Evolutionary conservation across 2,113 vertebrate genomes (phyloP).

Genomic region (Cryptotis parvus): DNA sequence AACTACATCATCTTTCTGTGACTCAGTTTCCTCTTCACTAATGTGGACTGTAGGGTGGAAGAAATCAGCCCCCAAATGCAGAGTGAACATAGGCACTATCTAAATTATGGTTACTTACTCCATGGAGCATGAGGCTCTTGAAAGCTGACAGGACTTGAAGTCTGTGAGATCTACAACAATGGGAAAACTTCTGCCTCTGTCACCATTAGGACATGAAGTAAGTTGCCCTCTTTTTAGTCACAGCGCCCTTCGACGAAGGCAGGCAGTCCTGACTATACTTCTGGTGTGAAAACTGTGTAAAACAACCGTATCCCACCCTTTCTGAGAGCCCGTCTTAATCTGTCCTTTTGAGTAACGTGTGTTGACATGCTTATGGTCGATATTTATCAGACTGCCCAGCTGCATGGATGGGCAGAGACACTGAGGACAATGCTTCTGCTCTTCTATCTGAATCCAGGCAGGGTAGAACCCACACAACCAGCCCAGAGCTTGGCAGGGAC

Average conservation of each 20-base stretch:
- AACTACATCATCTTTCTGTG: not conserved
- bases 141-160: not conserved
- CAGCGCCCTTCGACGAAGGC: not conserved
- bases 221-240: not conserved
- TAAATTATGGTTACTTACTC: not conserved
- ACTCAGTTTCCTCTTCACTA: slow-evolving; percentile 3
- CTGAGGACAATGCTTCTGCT: not conserved
- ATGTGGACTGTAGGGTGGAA: not conserved
- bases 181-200: not conserved
- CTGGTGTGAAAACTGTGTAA: not conserved
- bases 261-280: accelerated
- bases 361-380: not conserved
- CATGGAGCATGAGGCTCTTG: not conserved
- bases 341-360: not conserved
- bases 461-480: not conserved
- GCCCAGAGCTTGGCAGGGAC: not conserved
- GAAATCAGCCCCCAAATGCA: not conserved
- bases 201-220: not conserved
- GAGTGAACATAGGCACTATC: not conserved
- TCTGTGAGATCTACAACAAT: not conserved
- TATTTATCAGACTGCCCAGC: not conserved
- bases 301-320: not conserved
- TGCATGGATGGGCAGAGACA: not conserved
- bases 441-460: not conserved
- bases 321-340: not conserved